Conservation (phyloP, 2,797 vertebrate genomes). For the Heteromormyrus szaboi region DNA sequence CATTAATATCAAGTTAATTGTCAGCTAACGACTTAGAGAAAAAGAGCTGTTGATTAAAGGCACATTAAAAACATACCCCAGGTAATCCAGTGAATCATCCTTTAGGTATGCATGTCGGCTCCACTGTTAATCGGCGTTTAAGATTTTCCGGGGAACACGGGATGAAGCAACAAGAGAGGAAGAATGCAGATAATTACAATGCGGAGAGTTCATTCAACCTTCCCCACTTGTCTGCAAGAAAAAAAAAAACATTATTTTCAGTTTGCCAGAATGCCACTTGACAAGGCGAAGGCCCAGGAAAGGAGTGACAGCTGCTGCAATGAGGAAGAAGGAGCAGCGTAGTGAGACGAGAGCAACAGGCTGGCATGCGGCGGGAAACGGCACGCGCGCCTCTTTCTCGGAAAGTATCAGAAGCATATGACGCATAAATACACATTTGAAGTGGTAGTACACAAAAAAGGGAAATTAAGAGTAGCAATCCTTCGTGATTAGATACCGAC, state of each 20-base stretch:
- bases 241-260: conserved; percentile 18
- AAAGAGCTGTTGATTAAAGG: not conserved
- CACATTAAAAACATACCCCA: not conserved
- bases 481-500: not conserved
- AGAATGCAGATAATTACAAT: conserved; percentile 18
- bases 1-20: not conserved
- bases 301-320: not conserved
- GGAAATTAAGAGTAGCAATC: not conserved
- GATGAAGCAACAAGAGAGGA: not conserved
- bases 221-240: not conserved
- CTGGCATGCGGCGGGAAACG: not conserved
- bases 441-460: conserved; percentile 20
- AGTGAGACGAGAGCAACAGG: not conserved
- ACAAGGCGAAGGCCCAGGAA: not conserved
- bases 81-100: conserved; percentile 4
- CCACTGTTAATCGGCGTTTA: not conserved
- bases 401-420: conserved; percentile 16
- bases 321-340: not conserved
- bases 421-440: conserved; percentile 21
- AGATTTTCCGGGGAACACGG: not conserved
- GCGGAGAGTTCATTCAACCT: not conserved
- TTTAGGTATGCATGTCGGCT: not conserved
- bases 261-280: conserved; percentile 13
- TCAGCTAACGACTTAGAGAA: not conserved
- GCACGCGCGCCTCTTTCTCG: not conserved